A percentile compares a stretch with the other conserved stretches of the same genome.
Evolutionary conservation across 2,888 invertebrate genomes (phyloP).

Genomic region (Eurois occulta): DNA sequence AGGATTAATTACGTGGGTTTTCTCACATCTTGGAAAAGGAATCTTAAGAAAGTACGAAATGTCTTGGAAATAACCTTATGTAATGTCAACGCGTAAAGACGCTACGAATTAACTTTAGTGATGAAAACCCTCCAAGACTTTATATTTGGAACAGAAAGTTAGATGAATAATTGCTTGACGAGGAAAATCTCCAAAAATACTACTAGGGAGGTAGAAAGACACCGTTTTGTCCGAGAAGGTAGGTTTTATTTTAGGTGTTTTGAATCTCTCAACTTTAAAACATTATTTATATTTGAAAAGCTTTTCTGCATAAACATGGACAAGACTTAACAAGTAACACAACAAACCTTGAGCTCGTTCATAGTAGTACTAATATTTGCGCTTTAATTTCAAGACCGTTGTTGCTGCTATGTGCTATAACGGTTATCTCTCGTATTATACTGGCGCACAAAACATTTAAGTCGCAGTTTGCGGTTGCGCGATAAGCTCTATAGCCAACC

Average conservation of each 20-base stretch:
- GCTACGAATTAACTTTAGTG: conserved; percentile 45
- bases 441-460: conserved; percentile 79
- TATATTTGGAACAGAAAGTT: conserved; percentile 37
- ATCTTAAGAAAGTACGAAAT: conserved; percentile 63
- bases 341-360: conserved; percentile 32
- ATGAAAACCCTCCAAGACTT: conserved; percentile 47
- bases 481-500: conserved; percentile 78
- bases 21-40: conserved; percentile 62
- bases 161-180: conserved; percentile 42
- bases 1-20: conserved; percentile 63
- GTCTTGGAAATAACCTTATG: conserved; percentile 50
- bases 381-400: conserved; percentile 64
- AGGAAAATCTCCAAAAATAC: conserved; percentile 38
- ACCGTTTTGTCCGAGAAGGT: neutral
- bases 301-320: neutral
- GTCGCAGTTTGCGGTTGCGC: conserved; percentile 76
- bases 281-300: neutral
- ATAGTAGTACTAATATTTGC: conserved; percentile 48
- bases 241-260: conserved; percentile 1
- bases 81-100: conserved; percentile 47
- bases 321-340: neutral
- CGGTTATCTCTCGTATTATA: conserved; percentile 71
- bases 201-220: neutral
- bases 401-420: conserved; percentile 65
- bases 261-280: neutral